Percentiles rank a stretch among this genome's conserved stretches.
These are phyloP conservation scores for Drosophila paranaensis DNA, from an alignment of 2,888 invertebrate genomes.

Conservation along the genomic window DNA sequence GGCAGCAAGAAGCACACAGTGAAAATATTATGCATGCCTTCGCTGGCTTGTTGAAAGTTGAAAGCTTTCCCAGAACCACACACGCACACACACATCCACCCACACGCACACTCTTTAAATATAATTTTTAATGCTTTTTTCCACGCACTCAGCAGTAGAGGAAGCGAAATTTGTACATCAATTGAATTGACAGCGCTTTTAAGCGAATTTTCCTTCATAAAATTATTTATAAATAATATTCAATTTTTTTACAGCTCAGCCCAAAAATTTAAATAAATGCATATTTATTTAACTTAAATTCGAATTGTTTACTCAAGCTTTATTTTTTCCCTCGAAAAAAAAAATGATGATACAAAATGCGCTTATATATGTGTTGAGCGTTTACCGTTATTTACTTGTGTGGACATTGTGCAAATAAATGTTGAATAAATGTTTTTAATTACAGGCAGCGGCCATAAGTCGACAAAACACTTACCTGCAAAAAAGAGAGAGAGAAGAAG, in stretches of 20 bases:
- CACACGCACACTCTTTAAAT: constrained; percentile 26
- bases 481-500: constrained; percentile 24
- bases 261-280: neutral
- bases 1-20: constrained; percentile 12
- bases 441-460: constrained; percentile 40
- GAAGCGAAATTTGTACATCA: constrained; percentile 23
- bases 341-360: neutral
- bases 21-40: constrained; percentile 34
- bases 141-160: constrained; percentile 10
- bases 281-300: constrained; percentile 19
- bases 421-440: constrained; percentile 44
- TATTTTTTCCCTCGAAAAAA: neutral
- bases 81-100: neutral
- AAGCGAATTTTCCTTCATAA: constrained; percentile 7
- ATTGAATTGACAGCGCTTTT: constrained; percentile 40
- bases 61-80: constrained; percentile 47
- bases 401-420: constrained; percentile 27
- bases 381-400: constrained; percentile 37
- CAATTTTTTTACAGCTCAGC: too few relatives aligned
- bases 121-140: constrained; percentile 50
- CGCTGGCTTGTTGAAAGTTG: constrained; percentile 45
- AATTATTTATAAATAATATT: neutral
- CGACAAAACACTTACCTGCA: constrained; percentile 67
- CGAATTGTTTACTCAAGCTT: constrained; percentile 10
- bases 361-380: constrained; percentile 26